Evolutionary conservation across 2,888 invertebrate species (phyloP).

Genomic region (Trimorus sp.): DNA sequence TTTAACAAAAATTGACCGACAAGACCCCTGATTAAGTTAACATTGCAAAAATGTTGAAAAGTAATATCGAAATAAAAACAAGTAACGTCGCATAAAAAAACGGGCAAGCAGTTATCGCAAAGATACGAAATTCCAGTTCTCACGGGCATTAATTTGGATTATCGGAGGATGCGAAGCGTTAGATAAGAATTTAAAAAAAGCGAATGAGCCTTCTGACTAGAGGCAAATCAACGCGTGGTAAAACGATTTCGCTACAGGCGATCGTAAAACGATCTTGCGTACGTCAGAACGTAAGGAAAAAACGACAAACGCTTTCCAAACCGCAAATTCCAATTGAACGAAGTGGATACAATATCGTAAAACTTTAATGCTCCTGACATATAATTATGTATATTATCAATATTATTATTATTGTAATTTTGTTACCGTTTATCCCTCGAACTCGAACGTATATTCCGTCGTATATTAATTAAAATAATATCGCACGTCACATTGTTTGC

Average conservation of each 20-base stretch:
- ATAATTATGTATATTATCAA: slow-evolving; percentile 34
- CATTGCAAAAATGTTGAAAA: too few species aligned
- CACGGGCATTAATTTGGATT: slow-evolving; percentile 55
- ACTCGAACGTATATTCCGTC: not conserved
- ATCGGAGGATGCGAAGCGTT: slow-evolving; percentile 51
- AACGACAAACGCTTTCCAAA: slow-evolving; percentile 45
- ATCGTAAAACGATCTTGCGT: slow-evolving; percentile 63
- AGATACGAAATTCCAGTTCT: slow-evolving; percentile 51
- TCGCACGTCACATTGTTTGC: too few species aligned
- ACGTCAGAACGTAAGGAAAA: slow-evolving; percentile 57
- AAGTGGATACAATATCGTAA: slow-evolving; percentile 49
- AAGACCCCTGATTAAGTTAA: too few species aligned
- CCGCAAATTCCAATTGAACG: slow-evolving; percentile 58
- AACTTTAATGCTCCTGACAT: slow-evolving; percentile 44
- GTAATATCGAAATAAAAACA: too few species aligned
- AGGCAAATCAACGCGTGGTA: slow-evolving; percentile 60
- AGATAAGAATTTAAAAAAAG: slow-evolving; percentile 60
- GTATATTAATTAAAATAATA: slow-evolving; percentile 7
- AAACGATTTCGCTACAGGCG: slow-evolving; percentile 58
- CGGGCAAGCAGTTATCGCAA: slow-evolving; percentile 19
- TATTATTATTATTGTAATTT: slow-evolving; percentile 26
- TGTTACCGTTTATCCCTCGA: not conserved
- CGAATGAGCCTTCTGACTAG: slow-evolving; percentile 40
- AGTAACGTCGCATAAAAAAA: not conserved
- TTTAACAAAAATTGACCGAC: too few species aligned